Conservation (phyloP, 2,113 vertebrate species). For the Nyctibius bracteatus region DNA sequence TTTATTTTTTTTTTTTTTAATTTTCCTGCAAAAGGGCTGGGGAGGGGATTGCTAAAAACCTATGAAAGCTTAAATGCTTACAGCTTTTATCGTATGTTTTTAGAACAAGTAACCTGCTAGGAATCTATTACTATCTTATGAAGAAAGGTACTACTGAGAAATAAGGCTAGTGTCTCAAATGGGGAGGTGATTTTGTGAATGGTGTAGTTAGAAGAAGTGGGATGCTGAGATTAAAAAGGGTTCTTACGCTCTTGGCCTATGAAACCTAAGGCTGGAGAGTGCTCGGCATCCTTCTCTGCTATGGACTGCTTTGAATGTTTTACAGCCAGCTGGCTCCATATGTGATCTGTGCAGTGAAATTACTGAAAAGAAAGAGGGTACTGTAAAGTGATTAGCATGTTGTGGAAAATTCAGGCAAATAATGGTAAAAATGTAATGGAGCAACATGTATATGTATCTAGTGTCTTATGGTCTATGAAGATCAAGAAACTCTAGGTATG, state of each 20-base stretch:
- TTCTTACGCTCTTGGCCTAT: not conserved
- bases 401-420: not conserved
- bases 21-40: not conserved
- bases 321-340: not conserved
- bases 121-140: not conserved
- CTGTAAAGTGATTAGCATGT: not conserved
- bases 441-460: accelerated
- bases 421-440: not conserved
- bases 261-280: not conserved
- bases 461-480: not conserved
- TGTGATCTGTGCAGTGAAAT: not conserved
- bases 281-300: not conserved
- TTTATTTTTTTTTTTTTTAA: no score
- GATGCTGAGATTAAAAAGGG: not conserved
- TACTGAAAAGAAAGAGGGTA: not conserved
- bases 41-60: not conserved
- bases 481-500: not conserved
- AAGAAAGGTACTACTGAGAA: not conserved
- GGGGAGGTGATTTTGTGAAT: not conserved
- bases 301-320: accelerated
- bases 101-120: not conserved
- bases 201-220: not conserved
- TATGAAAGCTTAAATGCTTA: not conserved
- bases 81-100: not conserved
- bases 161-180: not conserved